Conservation (phyloP, 2,113 vertebrate species). For the Antennarius striatus region DNA sequence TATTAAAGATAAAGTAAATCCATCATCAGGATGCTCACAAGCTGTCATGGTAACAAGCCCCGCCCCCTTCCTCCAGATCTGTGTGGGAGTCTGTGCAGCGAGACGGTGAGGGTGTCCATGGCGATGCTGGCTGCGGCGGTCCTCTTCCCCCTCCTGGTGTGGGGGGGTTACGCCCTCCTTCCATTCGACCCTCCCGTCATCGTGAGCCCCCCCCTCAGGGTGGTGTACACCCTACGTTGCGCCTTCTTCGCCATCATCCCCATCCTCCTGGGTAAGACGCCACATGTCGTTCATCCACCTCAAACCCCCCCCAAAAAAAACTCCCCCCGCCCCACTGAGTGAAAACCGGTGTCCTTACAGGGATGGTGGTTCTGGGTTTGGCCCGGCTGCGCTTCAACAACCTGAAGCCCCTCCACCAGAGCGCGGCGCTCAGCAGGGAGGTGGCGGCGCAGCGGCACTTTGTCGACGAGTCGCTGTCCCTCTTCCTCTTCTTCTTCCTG, state of each 20-base stretch:
- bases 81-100: constrained; percentile 44
- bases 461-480: constrained; percentile 83
- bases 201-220: constrained; percentile 79
- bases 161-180: constrained; percentile 85
- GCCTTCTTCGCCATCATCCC: constrained; percentile 88
- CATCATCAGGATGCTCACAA: too few relatives aligned
- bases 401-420: constrained; percentile 78
- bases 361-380: constrained; percentile 84
- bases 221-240: constrained; percentile 90
- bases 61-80: constrained; percentile 33
- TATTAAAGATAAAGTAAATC: too few relatives aligned
- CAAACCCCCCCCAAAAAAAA: neutral
- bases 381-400: constrained; percentile 79
- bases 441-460: constrained; percentile 82
- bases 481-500: constrained; percentile 92
- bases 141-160: constrained; percentile 89
- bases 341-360: constrained; percentile 47
- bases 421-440: constrained; percentile 67
- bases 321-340: neutral
- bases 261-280: constrained; percentile 86
- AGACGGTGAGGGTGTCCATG: constrained; percentile 43
- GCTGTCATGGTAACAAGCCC: too few relatives aligned
- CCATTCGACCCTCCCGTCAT: constrained; percentile 89
- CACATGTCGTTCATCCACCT: neutral
- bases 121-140: constrained; percentile 66